These are phyloP conservation scores for Polypterus senegalus DNA, from an alignment of 2,113 vertebrate genomes.

Conservation along the genomic window DNA sequence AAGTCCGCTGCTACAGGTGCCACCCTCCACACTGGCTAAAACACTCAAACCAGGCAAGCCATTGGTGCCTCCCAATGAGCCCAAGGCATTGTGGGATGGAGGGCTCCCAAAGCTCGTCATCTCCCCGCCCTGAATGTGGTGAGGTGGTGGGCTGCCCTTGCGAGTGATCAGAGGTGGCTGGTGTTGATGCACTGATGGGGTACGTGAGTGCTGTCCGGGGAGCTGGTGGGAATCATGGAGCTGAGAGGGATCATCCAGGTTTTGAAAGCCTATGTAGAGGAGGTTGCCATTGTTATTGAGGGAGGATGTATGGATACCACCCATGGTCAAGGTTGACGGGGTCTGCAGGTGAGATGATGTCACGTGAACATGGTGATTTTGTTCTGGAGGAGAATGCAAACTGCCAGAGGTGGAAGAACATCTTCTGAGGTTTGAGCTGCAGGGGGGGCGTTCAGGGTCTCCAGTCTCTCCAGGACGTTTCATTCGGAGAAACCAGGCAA, in stretches of 20 bases:
- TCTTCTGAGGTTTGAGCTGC: slow-evolving; percentile 49
- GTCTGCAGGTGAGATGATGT: slow-evolving; percentile 36
- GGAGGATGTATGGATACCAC: slow-evolving; percentile 22
- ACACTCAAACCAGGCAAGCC: slow-evolving; percentile 52
- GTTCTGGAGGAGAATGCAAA: slow-evolving; percentile 36
- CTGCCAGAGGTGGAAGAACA: slow-evolving; percentile 48
- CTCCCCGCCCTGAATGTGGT: slow-evolving; percentile 17
- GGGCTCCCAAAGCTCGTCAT: slow-evolving; percentile 16
- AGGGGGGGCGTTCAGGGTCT: slow-evolving; percentile 44
- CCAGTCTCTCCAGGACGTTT: slow-evolving; percentile 53
- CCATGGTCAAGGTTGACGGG: slow-evolving; percentile 33
- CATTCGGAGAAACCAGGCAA: slow-evolving; percentile 62
- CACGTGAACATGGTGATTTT: slow-evolving; percentile 47
- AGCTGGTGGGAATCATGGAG: slow-evolving; percentile 34
- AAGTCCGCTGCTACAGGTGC: slow-evolving; percentile 22
- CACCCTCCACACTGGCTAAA: slow-evolving; percentile 54
- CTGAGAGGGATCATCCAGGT: slow-evolving; percentile 45
- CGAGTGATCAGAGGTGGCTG: background rate
- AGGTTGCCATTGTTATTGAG: slow-evolving; percentile 55
- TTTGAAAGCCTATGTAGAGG: slow-evolving; percentile 56
- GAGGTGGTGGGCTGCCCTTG: background rate
- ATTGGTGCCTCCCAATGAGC: slow-evolving; percentile 32
- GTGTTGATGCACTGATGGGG: background rate
- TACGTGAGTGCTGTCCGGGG: slow-evolving; percentile 18
- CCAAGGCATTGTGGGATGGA: background rate